Percentiles rank a stretch among this genome's conserved stretches.
phyloP scores from a whole-genome alignment of 2,113 vertebrate species.

The Crotalus viridis region DNA sequence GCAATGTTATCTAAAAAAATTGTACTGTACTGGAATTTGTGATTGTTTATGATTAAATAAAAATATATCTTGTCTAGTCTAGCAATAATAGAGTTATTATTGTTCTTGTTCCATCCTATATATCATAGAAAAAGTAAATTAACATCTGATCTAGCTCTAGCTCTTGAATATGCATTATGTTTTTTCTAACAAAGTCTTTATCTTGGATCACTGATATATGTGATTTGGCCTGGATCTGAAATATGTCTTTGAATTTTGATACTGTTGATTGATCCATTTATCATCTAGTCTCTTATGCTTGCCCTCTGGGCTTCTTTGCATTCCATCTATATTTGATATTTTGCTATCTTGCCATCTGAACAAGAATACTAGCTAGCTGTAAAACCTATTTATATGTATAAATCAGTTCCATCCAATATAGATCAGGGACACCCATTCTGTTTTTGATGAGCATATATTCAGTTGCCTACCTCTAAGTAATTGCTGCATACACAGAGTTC shows the following conservation, averaged over 20 bases:
- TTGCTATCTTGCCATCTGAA: background rate
- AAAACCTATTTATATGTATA: background rate
- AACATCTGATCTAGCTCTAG: background rate
- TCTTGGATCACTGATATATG: background rate
- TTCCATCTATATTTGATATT: too few relatives aligned
- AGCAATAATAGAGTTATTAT: background rate
- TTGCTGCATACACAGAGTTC: background rate
- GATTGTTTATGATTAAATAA: background rate
- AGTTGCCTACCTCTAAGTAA: background rate
- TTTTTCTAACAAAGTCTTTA: background rate
- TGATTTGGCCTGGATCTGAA: background rate
- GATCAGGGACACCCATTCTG: background rate
- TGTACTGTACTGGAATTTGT: background rate
- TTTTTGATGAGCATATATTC: background rate
- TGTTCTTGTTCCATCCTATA: background rate
- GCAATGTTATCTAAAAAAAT: background rate
- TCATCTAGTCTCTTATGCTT: background rate
- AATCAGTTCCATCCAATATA: background rate
- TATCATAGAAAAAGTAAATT: background rate
- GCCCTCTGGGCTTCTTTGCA: too few relatives aligned
- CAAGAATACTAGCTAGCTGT: background rate
- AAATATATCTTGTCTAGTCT: background rate
- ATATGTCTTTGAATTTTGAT: background rate
- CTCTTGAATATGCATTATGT: background rate
- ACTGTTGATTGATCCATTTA: background rate